Percentiles rank a stretch among this genome's conserved stretches.
Conservation (phyloP, 64 coral and sea anemone species). For the Hydrozoanthus tunicans region DNA sequence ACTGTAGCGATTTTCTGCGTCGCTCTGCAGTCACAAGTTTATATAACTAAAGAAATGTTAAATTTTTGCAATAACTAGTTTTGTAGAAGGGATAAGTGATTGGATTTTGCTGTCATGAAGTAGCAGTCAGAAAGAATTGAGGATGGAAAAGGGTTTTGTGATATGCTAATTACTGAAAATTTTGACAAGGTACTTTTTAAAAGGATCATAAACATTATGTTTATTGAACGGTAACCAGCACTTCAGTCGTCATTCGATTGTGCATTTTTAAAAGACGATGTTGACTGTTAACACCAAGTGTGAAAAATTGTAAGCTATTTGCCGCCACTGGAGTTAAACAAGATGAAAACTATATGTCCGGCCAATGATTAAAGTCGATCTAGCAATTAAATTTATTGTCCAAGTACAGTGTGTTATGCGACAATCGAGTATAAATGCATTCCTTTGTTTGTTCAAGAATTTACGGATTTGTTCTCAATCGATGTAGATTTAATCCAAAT, state of each 20-base stretch:
- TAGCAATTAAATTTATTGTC: neutral
- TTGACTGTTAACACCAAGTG: constrained; percentile 1
- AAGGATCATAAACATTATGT: constrained; percentile 39
- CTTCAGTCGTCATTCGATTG: neutral
- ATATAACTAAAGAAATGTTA: neutral
- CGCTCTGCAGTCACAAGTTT: neutral
- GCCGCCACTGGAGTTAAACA: neutral
- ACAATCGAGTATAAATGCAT: neutral
- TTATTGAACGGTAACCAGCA: constrained; percentile 14
- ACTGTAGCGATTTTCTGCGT: neutral
- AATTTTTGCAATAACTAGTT: neutral
- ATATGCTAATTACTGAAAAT: neutral
- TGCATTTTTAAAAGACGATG: neutral
- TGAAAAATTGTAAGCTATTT: neutral
- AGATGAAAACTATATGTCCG: no score
- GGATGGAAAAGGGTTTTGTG: neutral
- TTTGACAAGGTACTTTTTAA: neutral
- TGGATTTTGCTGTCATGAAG: neutral
- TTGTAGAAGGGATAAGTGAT: neutral
- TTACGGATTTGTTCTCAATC: constrained; percentile 4
- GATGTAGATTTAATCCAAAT: neutral
- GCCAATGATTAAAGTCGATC: neutral
- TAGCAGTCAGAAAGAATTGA: neutral
- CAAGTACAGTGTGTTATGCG: neutral
- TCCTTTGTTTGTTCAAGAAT: constrained; percentile 8